Evolutionary conservation across 2,888 invertebrate species (phyloP), one percentile per base, ranked within the genome.

Genomic region (Lepidochitona cinerea): DNA sequence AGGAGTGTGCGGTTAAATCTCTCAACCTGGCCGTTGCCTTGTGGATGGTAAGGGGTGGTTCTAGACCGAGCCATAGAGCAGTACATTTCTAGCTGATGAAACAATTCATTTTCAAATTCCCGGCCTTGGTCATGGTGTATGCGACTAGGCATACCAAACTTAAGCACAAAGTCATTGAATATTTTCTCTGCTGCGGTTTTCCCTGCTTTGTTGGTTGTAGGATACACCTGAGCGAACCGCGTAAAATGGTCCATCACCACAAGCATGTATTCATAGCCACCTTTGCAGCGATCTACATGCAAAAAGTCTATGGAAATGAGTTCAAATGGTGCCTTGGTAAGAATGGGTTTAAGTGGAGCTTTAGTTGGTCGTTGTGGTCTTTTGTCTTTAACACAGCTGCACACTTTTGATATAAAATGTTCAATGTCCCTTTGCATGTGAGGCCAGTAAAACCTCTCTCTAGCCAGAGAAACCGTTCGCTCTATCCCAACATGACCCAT

Each of bases 191-290:
- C 72, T 37, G 68, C 68, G 29, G 68, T 68, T 29, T 54, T 54
- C 7, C 29, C 54, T 14, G 54, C 36, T 29, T 54, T 68, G 29
- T 72, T 72, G 9, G 18, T n/a, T 37, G 68, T 72, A 32, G 68
- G 68, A 33, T 68, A 68, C 14, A 41, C 72, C 18, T 68, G 54
- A 23, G 72, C 68, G 64, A 37, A 72, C n/a, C 68, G n/a, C 18
- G 72, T 68, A 26, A 54, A 72, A 68, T 72, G 72, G 49, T 72
- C 72, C 9, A 68, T 23, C 3, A 68, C 37, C 14, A 72, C 72
- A 18, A 72, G 35, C 14, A 69, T 69, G 52, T 73, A 73, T 32
- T 69, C 59, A 37, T 59, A 73, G 18, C 73, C 69, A n/a, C 68
- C 68, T 37, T 54, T 53, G 37, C 35, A 69, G 37, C 23, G 33